phyloP scores from a whole-genome alignment of 2,888 invertebrate genomes.

The Cartodere bifasciata region DNA sequence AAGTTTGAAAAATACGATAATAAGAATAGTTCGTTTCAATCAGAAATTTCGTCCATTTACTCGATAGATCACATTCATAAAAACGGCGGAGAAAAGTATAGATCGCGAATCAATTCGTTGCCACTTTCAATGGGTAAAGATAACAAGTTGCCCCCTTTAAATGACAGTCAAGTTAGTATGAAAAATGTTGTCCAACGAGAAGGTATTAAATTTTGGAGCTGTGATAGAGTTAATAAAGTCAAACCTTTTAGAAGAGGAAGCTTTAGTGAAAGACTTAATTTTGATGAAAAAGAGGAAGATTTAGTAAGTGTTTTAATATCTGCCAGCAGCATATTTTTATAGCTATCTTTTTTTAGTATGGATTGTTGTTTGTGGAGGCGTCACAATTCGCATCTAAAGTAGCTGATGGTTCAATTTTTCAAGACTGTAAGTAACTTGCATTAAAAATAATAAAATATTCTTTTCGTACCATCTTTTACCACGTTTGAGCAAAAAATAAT shows the following conservation, averaged over 20 bases:
- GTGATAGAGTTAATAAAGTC: not conserved
- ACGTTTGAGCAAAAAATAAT: too few species aligned
- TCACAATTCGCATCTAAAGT: not conserved
- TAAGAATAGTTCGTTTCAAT: too few species aligned
- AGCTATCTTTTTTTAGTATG: not conserved
- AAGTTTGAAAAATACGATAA: too few species aligned
- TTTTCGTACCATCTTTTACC: too few species aligned
- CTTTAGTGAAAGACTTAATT: not conserved
- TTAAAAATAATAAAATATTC: too few species aligned
- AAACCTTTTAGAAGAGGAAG: constrained; percentile 1
- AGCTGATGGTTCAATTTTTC: constrained; percentile 1
- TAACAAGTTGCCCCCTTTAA: not conserved
- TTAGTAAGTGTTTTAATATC: constrained; percentile 1
- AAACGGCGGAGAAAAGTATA: too few species aligned
- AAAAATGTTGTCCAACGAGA: constrained; percentile 1
- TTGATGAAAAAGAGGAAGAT: not conserved
- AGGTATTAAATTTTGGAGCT: not conserved
- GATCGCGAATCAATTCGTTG: too few species aligned
- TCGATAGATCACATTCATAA: too few species aligned
- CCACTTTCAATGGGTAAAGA: too few species aligned
- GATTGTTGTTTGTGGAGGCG: not conserved
- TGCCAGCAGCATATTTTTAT: too few species aligned
- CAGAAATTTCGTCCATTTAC: too few species aligned
- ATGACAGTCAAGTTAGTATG: not conserved
- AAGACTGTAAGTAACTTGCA: not conserved